Base-by-base conservation (phyloP, 2,113 vertebrate species). In the Thalassoma bifasciatum region DNA sequence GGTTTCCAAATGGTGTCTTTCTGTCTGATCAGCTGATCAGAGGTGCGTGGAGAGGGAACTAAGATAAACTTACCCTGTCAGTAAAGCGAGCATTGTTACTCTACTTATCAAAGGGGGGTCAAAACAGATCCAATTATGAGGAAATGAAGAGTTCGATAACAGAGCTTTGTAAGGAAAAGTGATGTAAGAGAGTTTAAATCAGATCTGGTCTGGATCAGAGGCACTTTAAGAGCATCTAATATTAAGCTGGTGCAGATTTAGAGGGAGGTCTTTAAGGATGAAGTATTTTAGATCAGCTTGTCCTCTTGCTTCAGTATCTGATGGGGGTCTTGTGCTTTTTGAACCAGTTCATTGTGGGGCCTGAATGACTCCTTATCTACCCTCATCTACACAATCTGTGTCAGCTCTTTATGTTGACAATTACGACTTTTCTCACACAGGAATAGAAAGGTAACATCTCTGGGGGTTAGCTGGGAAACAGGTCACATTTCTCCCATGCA, bases 1-100 rank as follows among this genome's bases (percentile, higher is more conserved):
- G 66, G 82, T 91, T 89, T 80, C 88, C 42, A 50, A 76, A 82
- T 73, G 77, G 72, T 50, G 61, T 64, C 47, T 75, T 77, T 71
- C 13, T 56, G 62, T 67, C 52, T 54, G 71, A 64, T 82, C 80
- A 83, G 73, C 83, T 85, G 66, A 74, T 87, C 24, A 9, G 53
- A 65, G 38, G 53, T 17, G 10, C 19, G 23, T 12, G 3, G 42
- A 62, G 40, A 50, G 68, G 36, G 61, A 61, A 16, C 40, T 52
- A 23, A 77, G 68, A 86, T 78, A 78, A 75, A 71, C 54, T 69
- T 36, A 56, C 66, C 3, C 49, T 73, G 38, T 36, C 57, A 58
- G 5, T 11, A 56, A 73, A 79, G 51, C 73, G 36, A 17, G 37
- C 19, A 67, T 19, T 42, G 14, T 52, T 50, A 40, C 64, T 47